Percentiles rank a stretch among this genome's conserved stretches.
These are phyloP conservation scores for Myotis brandtii DNA, from an alignment of 2,113 vertebrate genomes.

Conservation along the genomic window DNA sequence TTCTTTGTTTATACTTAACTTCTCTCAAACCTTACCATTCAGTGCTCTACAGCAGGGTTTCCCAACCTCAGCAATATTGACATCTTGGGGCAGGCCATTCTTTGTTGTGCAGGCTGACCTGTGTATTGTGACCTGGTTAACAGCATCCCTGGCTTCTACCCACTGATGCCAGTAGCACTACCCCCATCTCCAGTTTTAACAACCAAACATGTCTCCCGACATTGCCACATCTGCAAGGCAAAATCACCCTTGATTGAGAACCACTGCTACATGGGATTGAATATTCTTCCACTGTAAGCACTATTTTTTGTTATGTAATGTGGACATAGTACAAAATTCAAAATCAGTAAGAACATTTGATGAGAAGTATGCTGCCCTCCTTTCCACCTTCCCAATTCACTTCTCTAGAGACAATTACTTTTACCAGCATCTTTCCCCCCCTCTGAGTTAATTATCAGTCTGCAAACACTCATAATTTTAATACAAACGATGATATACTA, in stretches of 20 bases:
- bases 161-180: neutral
- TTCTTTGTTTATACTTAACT: neutral
- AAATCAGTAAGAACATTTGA: neutral
- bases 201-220: neutral
- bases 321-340: neutral
- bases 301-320: neutral
- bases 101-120: neutral
- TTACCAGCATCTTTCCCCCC: neutral
- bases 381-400: neutral
- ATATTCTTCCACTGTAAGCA: neutral
- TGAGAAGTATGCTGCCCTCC: neutral
- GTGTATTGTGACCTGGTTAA: neutral
- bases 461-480: neutral
- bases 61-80: neutral
- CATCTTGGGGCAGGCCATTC: neutral
- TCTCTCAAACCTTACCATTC: neutral
- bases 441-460: neutral
- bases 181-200: neutral
- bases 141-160: neutral
- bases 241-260: neutral
- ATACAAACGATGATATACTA: neutral
- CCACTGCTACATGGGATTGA: neutral
- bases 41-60: neutral
- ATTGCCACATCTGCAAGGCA: too few species aligned
- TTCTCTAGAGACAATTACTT: constrained; percentile 16